Percentiles rank a stretch among this genome's conserved stretches.
phyloP scores from a whole-genome alignment of 2,888 invertebrate species.

The Eudasyphora cyanicolor region DNA sequence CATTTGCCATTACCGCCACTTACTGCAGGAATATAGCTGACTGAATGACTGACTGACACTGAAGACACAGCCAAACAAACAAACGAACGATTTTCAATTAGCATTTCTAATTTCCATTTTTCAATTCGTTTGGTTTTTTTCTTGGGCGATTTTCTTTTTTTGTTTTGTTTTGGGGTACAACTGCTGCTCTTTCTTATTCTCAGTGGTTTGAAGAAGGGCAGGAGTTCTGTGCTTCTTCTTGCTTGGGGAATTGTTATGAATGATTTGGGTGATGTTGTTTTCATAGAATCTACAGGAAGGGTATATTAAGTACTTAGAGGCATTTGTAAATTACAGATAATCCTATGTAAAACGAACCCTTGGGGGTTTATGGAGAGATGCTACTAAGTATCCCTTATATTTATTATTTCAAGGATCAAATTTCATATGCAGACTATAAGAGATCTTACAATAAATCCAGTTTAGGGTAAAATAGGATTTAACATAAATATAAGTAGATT shows the following conservation, averaged over 20 bases:
- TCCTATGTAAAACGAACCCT: too few relatives aligned
- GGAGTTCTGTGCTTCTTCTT: background rate
- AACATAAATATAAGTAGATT: too few relatives aligned
- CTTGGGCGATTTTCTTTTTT: background rate
- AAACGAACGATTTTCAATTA: constrained; percentile 73
- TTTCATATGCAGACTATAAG: too few relatives aligned
- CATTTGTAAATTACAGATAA: too few relatives aligned
- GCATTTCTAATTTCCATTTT: constrained; percentile 53
- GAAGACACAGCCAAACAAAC: constrained; percentile 60
- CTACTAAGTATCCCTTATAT: too few relatives aligned
- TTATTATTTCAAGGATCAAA: too few relatives aligned
- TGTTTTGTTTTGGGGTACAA: background rate
- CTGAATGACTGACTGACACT: constrained; percentile 67
- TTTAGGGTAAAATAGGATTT: too few relatives aligned
- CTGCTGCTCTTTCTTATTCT: background rate
- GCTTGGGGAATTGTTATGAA: background rate
- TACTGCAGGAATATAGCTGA: constrained; percentile 67
- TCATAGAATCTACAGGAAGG: background rate
- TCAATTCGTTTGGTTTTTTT: constrained; percentile 1
- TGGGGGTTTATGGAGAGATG: too few relatives aligned
- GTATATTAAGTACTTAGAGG: background rate
- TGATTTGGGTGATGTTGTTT: background rate
- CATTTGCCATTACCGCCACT: constrained; percentile 59
- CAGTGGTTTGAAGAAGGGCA: background rate
- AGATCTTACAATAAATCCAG: too few relatives aligned